These are phyloP conservation scores for Oscheius sp. DNA, from an alignment of 2,888 invertebrate genomes.

Conservation along the genomic window DNA sequence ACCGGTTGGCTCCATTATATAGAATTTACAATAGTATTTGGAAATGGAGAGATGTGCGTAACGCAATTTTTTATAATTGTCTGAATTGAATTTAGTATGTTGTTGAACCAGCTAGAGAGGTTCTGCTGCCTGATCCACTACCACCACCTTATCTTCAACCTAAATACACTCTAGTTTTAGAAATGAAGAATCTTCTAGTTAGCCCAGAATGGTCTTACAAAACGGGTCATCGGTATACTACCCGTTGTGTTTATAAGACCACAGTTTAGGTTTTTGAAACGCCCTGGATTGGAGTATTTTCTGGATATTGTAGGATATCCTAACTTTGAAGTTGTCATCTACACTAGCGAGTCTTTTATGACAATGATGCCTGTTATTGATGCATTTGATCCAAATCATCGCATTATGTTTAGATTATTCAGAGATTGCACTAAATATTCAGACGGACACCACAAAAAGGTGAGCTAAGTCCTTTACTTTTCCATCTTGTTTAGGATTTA, in stretches of 20 bases:
- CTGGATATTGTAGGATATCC: conserved; percentile 87
- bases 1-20: conserved; percentile 62
- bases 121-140: conserved; percentile 90
- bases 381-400: conserved; percentile 87
- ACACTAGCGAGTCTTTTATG: conserved; percentile 94
- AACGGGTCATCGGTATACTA: conserved; percentile 63
- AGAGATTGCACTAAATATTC: conserved; percentile 95
- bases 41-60: conserved; percentile 62
- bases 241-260: too few relatives aligned
- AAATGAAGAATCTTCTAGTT: conserved; percentile 93
- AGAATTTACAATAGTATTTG: conserved; percentile 61
- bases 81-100: conserved; percentile 74
- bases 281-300: conserved; percentile 94
- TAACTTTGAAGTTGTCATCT: conserved; percentile 92
- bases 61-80: not conserved
- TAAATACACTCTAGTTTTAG: conserved; percentile 92
- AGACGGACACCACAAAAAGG: conserved; percentile 92
- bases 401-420: conserved; percentile 90
- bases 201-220: conserved; percentile 93
- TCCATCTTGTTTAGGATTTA: conserved; percentile 75
- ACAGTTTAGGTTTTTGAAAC: conserved; percentile 98
- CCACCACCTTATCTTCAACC: conserved; percentile 91
- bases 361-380: conserved; percentile 94
- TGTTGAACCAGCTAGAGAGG: conserved; percentile 92
- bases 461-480: conserved; percentile 47